These are phyloP conservation scores for Myxocyprinus asiaticus DNA, from an alignment of 2,113 vertebrate species.

Conservation along the genomic window DNA sequence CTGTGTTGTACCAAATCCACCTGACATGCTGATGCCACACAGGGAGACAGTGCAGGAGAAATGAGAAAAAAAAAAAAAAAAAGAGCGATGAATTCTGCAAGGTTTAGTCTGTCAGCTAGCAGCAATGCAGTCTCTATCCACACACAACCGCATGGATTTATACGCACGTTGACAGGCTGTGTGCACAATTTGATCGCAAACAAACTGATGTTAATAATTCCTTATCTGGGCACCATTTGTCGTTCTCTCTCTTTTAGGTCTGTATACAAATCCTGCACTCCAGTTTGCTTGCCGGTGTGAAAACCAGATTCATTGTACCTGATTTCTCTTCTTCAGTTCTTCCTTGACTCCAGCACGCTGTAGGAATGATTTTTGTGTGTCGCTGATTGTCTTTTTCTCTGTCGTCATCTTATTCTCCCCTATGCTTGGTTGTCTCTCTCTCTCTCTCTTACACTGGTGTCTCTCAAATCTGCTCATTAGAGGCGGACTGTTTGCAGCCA, in stretches of 20 bases:
- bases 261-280: constrained; percentile 42
- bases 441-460: constrained; percentile 55
- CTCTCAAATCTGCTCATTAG: constrained; percentile 70
- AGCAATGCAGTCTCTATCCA: constrained; percentile 52
- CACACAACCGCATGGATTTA: constrained; percentile 12
- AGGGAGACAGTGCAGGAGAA: constrained; percentile 35
- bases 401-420: constrained; percentile 41
- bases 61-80: constrained; percentile 23
- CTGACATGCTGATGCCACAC: constrained; percentile 41
- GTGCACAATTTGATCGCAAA: constrained; percentile 29
- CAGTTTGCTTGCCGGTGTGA: constrained; percentile 27
- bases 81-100: constrained; percentile 27
- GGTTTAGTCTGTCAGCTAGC: constrained; percentile 40
- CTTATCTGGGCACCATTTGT: constrained; percentile 27
- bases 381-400: constrained; percentile 35
- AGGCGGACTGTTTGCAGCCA: constrained; percentile 61
- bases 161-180: constrained; percentile 27
- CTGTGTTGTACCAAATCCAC: constrained; percentile 36
- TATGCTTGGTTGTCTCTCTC: constrained; percentile 47
- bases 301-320: constrained; percentile 31
- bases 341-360: constrained; percentile 10
- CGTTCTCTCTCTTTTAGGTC: constrained; percentile 34
- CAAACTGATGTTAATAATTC: constrained; percentile 46
- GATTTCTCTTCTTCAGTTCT: constrained; percentile 18
- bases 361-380: constrained; percentile 26